Percentiles rank a stretch among this genome's conserved stretches.
Conservation (phyloP, 2,113 vertebrate species). For the Cebus imitator region DNA sequence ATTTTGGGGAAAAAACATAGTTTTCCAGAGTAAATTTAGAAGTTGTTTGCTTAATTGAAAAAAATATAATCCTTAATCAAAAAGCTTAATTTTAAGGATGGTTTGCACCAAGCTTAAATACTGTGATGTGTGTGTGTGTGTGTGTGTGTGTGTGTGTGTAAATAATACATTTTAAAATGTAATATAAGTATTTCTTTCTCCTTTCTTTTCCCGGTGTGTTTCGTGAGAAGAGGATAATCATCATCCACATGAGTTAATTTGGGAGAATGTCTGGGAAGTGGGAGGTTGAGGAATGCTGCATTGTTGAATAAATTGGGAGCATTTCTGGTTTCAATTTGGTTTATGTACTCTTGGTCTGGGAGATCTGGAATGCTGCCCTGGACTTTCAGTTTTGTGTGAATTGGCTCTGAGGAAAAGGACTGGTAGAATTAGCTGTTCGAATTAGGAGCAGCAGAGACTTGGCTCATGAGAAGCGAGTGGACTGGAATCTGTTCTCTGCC, state of each 20-base stretch:
- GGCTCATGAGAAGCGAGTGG: neutral
- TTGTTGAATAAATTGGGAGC: neutral
- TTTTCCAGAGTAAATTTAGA: slow-evolving; percentile 47
- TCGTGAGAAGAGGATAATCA: neutral
- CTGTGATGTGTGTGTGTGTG: neutral
- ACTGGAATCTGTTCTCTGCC: neutral
- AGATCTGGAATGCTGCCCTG: neutral
- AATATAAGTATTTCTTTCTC: neutral
- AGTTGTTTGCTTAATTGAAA: slow-evolving; percentile 24
- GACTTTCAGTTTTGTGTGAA: slow-evolving; percentile 8
- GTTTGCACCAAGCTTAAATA: neutral
- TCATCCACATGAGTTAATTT: neutral
- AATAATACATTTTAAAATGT: too few species aligned
- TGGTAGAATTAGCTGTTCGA: slow-evolving; percentile 3
- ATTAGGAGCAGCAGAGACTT: neutral
- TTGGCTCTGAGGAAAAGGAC: neutral
- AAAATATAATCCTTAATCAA: neutral
- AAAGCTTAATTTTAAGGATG: neutral
- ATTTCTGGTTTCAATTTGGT: slow-evolving; percentile 70
- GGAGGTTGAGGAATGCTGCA: slow-evolving; percentile 40
- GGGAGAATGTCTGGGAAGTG: slow-evolving; percentile 30
- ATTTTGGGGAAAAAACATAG: neutral
- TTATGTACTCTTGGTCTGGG: slow-evolving; percentile 40
- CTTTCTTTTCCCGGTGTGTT: neutral
- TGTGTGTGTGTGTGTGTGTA: rapidly evolving